phyloP scores from a whole-genome alignment of 2,888 invertebrate species.

The Tanypteryx hageni region DNA sequence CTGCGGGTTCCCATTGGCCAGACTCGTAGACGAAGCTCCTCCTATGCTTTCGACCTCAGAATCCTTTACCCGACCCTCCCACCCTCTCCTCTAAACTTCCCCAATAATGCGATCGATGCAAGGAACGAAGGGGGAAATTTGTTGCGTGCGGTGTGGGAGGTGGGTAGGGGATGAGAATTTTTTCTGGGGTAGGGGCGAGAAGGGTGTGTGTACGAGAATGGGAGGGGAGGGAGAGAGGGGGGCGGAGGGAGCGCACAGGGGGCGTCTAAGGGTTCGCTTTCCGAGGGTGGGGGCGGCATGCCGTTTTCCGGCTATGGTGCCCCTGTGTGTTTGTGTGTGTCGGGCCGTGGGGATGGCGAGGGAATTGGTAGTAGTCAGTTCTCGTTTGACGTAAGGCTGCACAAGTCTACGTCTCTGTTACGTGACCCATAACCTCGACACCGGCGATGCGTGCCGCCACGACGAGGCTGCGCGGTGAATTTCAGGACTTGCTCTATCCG shows the following conservation, averaged over 20 bases:
- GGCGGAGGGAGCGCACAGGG: constrained; percentile 27
- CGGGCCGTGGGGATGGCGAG: constrained; percentile 30
- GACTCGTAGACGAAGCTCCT: constrained; percentile 29
- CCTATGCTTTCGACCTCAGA: background rate
- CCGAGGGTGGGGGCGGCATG: constrained; percentile 55
- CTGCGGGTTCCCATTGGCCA: constrained; percentile 22
- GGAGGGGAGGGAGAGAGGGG: constrained; percentile 25
- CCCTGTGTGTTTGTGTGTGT: constrained; percentile 61
- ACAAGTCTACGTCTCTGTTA: background rate
- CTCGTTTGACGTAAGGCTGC: constrained; percentile 3
- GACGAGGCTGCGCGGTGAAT: background rate
- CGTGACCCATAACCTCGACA: background rate
- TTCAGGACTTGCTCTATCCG: background rate
- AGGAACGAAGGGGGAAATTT: constrained; percentile 11
- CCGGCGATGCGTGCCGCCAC: background rate
- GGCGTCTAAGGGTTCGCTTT: constrained; percentile 67
- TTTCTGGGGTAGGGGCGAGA: no score
- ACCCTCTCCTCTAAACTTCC: constrained; percentile 3
- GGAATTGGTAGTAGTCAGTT: background rate
- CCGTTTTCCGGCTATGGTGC: constrained; percentile 66
- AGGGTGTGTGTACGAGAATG: no score
- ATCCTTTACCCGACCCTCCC: background rate
- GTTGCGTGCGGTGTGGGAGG: background rate
- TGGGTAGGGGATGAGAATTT: background rate
- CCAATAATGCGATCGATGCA: constrained; percentile 19